Base-by-base conservation (phyloP, 2,113 vertebrate species). In the Vulpes vulpes region DNA sequence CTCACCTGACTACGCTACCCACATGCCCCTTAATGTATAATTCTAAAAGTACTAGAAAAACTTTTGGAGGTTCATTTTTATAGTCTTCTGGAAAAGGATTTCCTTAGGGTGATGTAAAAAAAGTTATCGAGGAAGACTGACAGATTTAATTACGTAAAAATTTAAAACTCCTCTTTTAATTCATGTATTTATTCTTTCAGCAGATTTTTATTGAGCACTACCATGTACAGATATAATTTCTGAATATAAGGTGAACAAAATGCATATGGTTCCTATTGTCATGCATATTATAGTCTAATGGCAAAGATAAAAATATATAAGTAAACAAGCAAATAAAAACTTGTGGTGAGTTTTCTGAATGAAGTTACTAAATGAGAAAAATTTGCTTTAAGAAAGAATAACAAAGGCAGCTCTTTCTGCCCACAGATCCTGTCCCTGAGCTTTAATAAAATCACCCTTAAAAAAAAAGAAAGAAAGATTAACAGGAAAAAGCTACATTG, bases 251-350 rank as follows among this genome's bases (percentile, higher is more conserved):
- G 5, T 81, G 55, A 86, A 91, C 22, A 93, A 93, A 96, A 76
- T 62, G 15, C 20, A 55, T 80, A 22, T 74, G 20, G 22, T 84
- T 84, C 12, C 67, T 92, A 80, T 2, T 67, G 27, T 55, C 11
- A 12, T 32, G 11, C 1, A 38, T 89, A 51, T 81, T 84, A 27
- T 64, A 60, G 38, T 78, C 30, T 95, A 89, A 83, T 38, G 25
- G 62, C 35, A 79, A 95, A 60, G 20, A 80, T 3, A 51, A 95
- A 95, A 94, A 84, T 27, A 88, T 87, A 64, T 49, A 73, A 76
- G 17, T 11, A 60, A 93, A 53, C n/a, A 60, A 93, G 65, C 12
- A 78, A 79, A 91, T 87, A 38, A 59, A 64, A 96, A 51, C 20
- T 51, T 87, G 22, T 69, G 55, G 49, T 67, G 23, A 85, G 23